Evolutionary conservation across 2,113 vertebrate genomes (phyloP), one percentile per base, ranked within the genome.

Genomic region (Dasyurus viverrinus): DNA sequence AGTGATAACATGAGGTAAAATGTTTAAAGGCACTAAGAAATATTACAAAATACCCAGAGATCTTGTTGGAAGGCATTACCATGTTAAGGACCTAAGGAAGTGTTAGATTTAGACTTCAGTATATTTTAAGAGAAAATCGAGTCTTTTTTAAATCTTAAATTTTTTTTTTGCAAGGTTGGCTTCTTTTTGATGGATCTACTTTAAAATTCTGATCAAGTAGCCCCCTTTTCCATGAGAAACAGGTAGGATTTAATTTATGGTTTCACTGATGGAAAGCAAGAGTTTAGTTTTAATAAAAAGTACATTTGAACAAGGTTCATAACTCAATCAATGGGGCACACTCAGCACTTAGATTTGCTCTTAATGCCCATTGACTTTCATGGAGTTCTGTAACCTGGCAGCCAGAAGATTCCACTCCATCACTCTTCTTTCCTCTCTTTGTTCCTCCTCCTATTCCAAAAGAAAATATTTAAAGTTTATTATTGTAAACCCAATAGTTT

Each of bases 221-320:
- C 14, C 53, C 30, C 22, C 60, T 57, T 90, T 53, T 53, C 14
- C 48, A 50, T 47, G 53, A 93, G 42, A 93, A 94, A 90, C 0
- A 8, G 26, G 53, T 19, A 47, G 16, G 12, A 92, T 68, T 93
- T 94, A 54, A 95, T 95, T 90, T 84, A 52, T 90, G 46, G 4
- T 52, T 96, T 53, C 25, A 90, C 0, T 22, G 48, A 89, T n/a
- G 23, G 22, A 53, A 94, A 95, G 27, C 10, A 90, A 93, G 12
- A 9, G 50, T 96, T 92, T 90, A 26, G 89, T 89, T 95, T 95
- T 76, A 90, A 54, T 47, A 47, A 54, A 94, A 92, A 25, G 48
- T 54, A 95, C 92, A 68, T 25, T 90, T 23, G 89, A 91, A 24
- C 42, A 91, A 60, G 55, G 12, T 7, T 94, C 30, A 54, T 54